These are phyloP conservation scores for Acestrorhynchus altus DNA, from an alignment of 2,797 vertebrate species.

Conservation along the genomic window DNA sequence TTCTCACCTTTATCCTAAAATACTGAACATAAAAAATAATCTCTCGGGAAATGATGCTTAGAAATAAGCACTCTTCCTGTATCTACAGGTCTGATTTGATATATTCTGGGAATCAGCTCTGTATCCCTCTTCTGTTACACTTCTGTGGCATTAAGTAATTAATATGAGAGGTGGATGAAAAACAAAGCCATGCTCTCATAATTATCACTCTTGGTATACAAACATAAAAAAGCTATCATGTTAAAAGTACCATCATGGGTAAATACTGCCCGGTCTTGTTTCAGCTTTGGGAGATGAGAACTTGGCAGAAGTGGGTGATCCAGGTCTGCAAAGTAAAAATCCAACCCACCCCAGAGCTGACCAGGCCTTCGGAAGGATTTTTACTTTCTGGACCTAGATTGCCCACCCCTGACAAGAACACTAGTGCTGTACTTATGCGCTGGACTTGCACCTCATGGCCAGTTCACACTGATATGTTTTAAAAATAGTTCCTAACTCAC, in stretches of 20 bases:
- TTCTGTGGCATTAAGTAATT: conserved; percentile 24
- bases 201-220: not conserved
- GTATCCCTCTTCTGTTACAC: conserved; percentile 12
- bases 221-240: not conserved
- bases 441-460: conserved; percentile 4
- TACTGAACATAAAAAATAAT: conserved; percentile 76
- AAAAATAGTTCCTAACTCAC: conserved; percentile 13
- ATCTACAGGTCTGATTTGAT: conserved; percentile 62
- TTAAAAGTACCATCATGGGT: conserved; percentile 23
- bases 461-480: conserved; percentile 8
- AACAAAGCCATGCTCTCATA: not conserved
- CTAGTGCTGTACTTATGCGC: not conserved
- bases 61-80: conserved; percentile 60
- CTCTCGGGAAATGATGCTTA: conserved; percentile 66
- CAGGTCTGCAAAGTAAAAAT: too few relatives aligned
- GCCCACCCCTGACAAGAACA: too few relatives aligned
- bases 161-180: not conserved
- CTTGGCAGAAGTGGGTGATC: too few relatives aligned
- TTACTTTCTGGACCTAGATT: too few relatives aligned
- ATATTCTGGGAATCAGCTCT: conserved; percentile 44
- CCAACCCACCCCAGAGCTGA: too few relatives aligned
- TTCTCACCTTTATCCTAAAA: conserved; percentile 65
- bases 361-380: too few relatives aligned
- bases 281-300: not conserved
- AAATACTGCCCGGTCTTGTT: conserved; percentile 1